Evolutionary conservation across 2,797 vertebrate species (phyloP).

Genomic region (Pyrocephalus nanus): DNA sequence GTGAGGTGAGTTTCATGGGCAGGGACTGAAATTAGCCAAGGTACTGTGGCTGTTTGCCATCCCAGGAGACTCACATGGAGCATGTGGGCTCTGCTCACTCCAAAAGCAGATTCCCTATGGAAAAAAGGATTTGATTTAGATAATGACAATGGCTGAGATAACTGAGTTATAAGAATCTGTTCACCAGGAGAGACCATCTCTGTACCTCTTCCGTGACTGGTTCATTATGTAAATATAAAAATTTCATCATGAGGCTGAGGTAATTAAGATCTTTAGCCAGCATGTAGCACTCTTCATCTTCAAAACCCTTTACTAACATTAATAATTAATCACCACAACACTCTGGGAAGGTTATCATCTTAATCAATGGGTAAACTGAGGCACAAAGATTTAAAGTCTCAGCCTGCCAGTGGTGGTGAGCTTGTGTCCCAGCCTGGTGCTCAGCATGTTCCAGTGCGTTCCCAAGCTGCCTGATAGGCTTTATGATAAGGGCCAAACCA

Average conservation of each 20-base stretch:
- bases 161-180: conserved; percentile 2
- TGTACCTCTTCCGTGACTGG: background rate
- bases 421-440: background rate
- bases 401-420: background rate
- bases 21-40: conserved; percentile 72
- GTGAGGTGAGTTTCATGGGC: conserved; percentile 85
- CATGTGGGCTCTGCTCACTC: background rate
- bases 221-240: conserved; percentile 33
- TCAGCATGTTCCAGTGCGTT: background rate
- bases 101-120: background rate
- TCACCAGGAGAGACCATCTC: conserved; percentile 22
- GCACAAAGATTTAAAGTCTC: background rate
- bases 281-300: conserved; percentile 40
- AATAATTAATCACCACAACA: conserved; percentile 47
- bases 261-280: conserved; percentile 29
- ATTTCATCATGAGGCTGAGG: conserved; percentile 25
- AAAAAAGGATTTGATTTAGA: conserved; percentile 14
- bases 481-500: background rate
- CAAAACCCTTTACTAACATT: background rate
- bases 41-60: conserved; percentile 72
- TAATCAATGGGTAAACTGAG: conserved; percentile 33
- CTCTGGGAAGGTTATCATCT: conserved; percentile 7
- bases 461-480: background rate
- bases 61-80: conserved; percentile 45
- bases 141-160: background rate